Evolutionary conservation across 2,888 invertebrate species (phyloP).

Genomic region (Brassicogethes aeneus): DNA sequence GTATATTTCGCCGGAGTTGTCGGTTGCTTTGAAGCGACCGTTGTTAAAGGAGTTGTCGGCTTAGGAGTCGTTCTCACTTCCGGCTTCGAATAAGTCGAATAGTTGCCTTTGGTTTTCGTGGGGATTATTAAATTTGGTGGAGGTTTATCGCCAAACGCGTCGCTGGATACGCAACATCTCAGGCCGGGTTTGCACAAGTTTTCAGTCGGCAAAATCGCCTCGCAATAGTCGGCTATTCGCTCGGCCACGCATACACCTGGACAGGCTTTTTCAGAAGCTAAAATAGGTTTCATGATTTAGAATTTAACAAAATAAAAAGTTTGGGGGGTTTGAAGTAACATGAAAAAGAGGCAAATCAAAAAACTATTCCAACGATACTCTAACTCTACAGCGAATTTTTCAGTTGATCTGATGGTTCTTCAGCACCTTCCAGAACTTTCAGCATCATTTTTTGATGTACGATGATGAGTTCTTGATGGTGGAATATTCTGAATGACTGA

Average conservation of each 20-base stretch:
- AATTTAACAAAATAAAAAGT: not conserved
- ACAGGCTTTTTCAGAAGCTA: slow-evolving; percentile 44
- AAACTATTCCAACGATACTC: too few species aligned
- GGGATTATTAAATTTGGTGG: slow-evolving; percentile 68
- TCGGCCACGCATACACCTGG: slow-evolving; percentile 79
- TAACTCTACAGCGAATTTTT: too few species aligned
- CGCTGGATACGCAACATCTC: slow-evolving; percentile 74
- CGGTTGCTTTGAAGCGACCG: slow-evolving; percentile 30
- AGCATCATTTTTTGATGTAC: too few species aligned
- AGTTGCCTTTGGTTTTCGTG: slow-evolving; percentile 46
- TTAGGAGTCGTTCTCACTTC: slow-evolving; percentile 33
- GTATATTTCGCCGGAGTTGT: slow-evolving; percentile 26
- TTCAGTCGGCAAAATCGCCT: slow-evolving; percentile 66
- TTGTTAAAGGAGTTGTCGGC: slow-evolving; percentile 31
- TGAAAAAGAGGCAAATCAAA: too few species aligned
- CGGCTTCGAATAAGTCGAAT: slow-evolving; percentile 39
- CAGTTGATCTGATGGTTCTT: too few species aligned
- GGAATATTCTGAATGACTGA: too few species aligned
- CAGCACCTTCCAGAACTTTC: too few species aligned
- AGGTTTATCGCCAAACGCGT: slow-evolving; percentile 60
- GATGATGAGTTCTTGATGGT: too few species aligned
- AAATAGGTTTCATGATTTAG: too few species aligned
- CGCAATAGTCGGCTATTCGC: slow-evolving; percentile 75
- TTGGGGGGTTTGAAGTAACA: too few species aligned
- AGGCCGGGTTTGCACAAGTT: slow-evolving; percentile 66